A percentile compares a stretch with the other conserved stretches of the same genome.
These are phyloP conservation scores for Cephus pulcher DNA, from an alignment of 2,888 invertebrate species.

Conservation along the genomic window DNA sequence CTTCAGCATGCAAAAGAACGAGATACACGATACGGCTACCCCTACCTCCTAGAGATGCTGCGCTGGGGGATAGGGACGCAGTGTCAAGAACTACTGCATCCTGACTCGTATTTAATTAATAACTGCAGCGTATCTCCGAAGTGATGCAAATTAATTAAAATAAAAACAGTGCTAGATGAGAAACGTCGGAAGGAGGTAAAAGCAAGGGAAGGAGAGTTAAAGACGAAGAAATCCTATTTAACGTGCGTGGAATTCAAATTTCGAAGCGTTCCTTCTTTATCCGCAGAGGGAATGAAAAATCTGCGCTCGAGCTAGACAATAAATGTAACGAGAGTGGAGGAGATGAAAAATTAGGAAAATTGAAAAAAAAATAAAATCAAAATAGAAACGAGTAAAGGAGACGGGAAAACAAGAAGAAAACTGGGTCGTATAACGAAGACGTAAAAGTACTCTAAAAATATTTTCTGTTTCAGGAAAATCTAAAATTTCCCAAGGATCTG, in stretches of 20 bases:
- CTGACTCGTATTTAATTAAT: constrained; percentile 53
- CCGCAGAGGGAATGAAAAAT: constrained; percentile 14
- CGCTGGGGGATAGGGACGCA: constrained; percentile 21
- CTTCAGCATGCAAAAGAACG: not conserved
- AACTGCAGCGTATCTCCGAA: constrained; percentile 39
- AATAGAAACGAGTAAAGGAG: not conserved
- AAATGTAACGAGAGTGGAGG: constrained; percentile 19
- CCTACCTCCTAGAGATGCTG: not conserved
- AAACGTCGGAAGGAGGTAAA: not conserved
- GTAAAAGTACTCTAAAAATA: not conserved
- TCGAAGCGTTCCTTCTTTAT: too few relatives aligned
- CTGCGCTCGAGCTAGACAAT: constrained; percentile 10
- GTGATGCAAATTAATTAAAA: constrained; percentile 47
- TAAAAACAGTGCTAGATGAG: not conserved
- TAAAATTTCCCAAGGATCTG: not conserved
- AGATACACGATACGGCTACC: not conserved
- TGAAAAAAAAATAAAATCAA: too few relatives aligned
- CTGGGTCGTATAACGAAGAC: not conserved
- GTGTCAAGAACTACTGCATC: constrained; percentile 40
- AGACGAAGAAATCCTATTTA: not conserved
- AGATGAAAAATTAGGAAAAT: not conserved
- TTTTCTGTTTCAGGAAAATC: not conserved
- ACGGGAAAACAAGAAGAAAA: not conserved
- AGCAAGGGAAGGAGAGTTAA: not conserved
- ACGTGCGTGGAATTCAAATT: not conserved